Evolutionary conservation across 2,113 vertebrate genomes (phyloP).

Genomic region (Pyrgilauda ruficollis): DNA sequence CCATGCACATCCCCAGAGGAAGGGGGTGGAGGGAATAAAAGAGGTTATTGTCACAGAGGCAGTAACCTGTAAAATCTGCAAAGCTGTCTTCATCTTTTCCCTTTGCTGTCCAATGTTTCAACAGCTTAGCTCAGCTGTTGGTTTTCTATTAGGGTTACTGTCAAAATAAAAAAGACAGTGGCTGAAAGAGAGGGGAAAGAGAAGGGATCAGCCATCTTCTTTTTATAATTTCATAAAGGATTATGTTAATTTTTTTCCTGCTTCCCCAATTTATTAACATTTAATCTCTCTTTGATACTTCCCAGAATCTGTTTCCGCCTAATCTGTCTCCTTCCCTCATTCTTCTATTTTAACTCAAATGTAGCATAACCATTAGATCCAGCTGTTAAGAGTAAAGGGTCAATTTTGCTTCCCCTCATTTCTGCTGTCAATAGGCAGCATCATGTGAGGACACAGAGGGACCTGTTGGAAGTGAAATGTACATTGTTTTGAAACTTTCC

Average conservation of each 20-base stretch:
- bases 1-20: neutral
- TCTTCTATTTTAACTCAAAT: neutral
- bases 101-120: neutral
- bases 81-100: slow-evolving; percentile 13
- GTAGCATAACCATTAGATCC: neutral
- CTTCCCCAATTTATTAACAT: neutral
- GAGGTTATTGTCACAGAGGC: slow-evolving; percentile 9
- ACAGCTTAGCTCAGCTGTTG: neutral
- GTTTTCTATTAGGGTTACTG: slow-evolving; percentile 22
- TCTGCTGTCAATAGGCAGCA: neutral
- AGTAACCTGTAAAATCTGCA: slow-evolving; percentile 21
- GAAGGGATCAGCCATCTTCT: neutral
- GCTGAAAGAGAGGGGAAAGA: neutral
- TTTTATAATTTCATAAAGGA: slow-evolving; percentile 20
- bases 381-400: neutral
- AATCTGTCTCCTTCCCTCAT: neutral
- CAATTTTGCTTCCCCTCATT: neutral
- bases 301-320: neutral
- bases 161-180: neutral
- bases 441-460: neutral
- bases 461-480: neutral
- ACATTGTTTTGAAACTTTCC: neutral
- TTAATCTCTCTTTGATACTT: slow-evolving; percentile 28
- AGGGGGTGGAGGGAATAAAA: neutral
- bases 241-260: neutral